A percentile compares a stretch with the other conserved stretches of the same genome.
Conservation (phyloP, 2,888 invertebrate species). For the Mesoligia furuncula region DNA sequence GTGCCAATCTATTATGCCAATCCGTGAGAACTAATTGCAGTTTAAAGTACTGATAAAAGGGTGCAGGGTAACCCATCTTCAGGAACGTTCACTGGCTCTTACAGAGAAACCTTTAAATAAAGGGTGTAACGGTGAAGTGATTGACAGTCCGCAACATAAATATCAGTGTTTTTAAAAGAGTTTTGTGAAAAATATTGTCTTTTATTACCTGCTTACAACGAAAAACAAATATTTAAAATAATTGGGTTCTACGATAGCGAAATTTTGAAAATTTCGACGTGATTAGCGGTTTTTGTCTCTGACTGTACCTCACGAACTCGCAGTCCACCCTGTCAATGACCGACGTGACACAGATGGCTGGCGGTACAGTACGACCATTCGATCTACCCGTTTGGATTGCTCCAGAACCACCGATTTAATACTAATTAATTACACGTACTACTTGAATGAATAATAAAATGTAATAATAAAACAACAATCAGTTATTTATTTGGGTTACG, state of each 20-base stretch:
- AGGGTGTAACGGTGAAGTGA: background rate
- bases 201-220: background rate
- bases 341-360: conserved; percentile 26
- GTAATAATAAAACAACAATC: conserved; percentile 19
- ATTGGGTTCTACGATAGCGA: background rate
- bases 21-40: background rate
- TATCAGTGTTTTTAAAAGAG: background rate
- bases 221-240: background rate
- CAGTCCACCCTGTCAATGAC: conserved; percentile 25
- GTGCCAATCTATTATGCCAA: conserved; percentile 21
- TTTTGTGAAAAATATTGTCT: background rate
- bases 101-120: background rate
- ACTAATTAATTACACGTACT: conserved; percentile 9
- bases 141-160: background rate
- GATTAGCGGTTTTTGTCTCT: conserved; percentile 1
- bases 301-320: conserved; percentile 1
- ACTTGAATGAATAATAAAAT: conserved; percentile 9
- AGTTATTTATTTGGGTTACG: conserved; percentile 36
- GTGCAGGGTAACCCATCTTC: background rate
- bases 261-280: background rate
- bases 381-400: conserved; percentile 4
- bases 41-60: background rate
- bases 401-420: background rate
- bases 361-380: conserved; percentile 1
- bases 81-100: background rate